Conservation (phyloP, 2,113 vertebrate species). For the Psephotus haematonotus region DNA sequence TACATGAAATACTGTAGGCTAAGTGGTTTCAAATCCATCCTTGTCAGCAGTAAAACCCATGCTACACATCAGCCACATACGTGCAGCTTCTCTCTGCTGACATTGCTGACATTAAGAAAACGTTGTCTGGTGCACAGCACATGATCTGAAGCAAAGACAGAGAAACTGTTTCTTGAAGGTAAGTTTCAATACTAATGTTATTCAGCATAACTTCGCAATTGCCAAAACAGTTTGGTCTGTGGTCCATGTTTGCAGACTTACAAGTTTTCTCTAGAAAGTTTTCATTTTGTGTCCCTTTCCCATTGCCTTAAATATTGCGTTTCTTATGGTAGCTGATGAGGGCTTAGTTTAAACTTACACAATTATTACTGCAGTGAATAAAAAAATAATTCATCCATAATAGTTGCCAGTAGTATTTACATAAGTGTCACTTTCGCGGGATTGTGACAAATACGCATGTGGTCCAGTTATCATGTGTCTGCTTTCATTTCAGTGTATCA, state of each 20-base stretch:
- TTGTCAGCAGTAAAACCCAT: not conserved
- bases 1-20: not conserved
- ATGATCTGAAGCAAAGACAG: not conserved
- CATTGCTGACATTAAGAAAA: not conserved
- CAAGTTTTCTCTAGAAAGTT: not conserved
- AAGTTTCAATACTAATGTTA: not conserved
- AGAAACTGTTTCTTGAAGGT: not conserved
- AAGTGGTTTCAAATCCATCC: not conserved
- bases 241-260: not conserved
- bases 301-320: not conserved
- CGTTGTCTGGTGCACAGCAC: not conserved
- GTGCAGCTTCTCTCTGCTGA: not conserved
- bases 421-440: not conserved
- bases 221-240: not conserved
- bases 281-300: not conserved
- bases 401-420: not conserved
- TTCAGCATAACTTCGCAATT: not conserved
- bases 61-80: not conserved
- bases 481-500: not conserved
- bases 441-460: not conserved
- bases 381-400: not conserved
- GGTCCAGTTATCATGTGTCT: not conserved
- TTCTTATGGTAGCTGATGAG: not conserved
- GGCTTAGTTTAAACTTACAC: not conserved
- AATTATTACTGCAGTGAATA: not conserved